phyloP scores from a whole-genome alignment of 1,140 invertebrate genomes.

The Nylanderia fulva region DNA sequence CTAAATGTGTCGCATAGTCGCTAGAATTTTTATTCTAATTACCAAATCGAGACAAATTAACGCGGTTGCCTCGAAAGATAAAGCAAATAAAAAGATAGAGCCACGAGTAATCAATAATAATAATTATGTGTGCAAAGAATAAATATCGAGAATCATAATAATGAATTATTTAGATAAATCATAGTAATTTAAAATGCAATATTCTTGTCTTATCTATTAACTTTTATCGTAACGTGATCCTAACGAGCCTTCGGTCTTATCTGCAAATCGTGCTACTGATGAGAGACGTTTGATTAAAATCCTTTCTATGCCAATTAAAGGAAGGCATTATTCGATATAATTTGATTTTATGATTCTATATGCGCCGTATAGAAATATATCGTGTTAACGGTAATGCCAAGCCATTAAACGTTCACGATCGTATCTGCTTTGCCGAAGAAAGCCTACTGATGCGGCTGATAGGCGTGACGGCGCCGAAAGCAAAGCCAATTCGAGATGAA shows the following conservation, averaged over 20 bases:
- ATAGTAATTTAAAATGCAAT: neutral
- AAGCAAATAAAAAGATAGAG: neutral
- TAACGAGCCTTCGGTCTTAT: neutral
- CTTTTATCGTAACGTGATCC: neutral
- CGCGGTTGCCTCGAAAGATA: neutral
- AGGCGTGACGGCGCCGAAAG: conserved; percentile 43
- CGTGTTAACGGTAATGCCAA: neutral
- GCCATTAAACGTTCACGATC: neutral
- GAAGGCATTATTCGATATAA: neutral
- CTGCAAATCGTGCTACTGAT: neutral
- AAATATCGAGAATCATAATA: neutral
- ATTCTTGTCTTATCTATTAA: neutral
- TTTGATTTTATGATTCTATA: neutral
- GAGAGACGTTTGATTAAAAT: neutral
- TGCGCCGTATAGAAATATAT: neutral
- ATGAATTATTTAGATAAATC: neutral
- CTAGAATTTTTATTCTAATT: neutral
- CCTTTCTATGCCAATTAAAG: neutral
- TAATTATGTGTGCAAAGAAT: neutral
- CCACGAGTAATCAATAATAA: neutral
- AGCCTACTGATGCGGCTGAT: neutral
- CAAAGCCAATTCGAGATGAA: conserved; percentile 41
- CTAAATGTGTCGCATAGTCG: neutral
- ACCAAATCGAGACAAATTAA: neutral
- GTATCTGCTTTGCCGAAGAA: conserved; percentile 19